Base-by-base conservation (phyloP, 2,888 invertebrate species). In the Macropis europaea region DNA sequence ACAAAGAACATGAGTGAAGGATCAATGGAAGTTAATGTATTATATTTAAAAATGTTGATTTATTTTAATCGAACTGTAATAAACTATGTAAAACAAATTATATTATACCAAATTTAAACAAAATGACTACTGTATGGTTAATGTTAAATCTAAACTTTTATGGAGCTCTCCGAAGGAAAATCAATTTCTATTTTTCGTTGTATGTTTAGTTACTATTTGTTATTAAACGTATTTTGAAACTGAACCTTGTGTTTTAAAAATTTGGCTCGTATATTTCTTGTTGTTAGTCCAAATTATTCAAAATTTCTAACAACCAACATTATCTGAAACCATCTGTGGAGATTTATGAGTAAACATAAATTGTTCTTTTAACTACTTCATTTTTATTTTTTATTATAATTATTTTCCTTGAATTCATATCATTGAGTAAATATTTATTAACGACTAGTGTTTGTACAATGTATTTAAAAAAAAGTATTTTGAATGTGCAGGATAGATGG, bases 41-140 rank as follows among this genome's bases (percentile, higher is more conserved):
- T 83, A 85, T 78, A 71, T 79, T 77, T 81, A 73, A 77, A 26
- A 79, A 82, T 73, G 81, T 84, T 83, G 78, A 75, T 83, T 83
- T 84, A 83, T 84, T 85, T 82, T 82, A 80, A 82, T 78, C 74
- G 63, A 79, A 73, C 80, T 84, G 74, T 76, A 84, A 83, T 83
- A 81, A 82, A 82, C 42, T 53, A 73, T 81, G 68, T 77, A 52
- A 77, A 48, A 63, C 42, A 73, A 50, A 62, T 47, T 60, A 36
- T 26, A 34, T 52, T 34, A 26, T 45, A 42, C 22, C 19, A 32
- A 38, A 54, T 52, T 61, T 56, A 7, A 69, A 40, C 6, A 47
- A 48, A 68, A 54, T 40, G 17, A 38, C 38, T 60, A 32, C 50
- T 63, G 42, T 50, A 47, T 36, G 13, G 13, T 19, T 50, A 38